phyloP scores from a whole-genome alignment of 1,140 invertebrate genomes.

The Drosophila aff. region DNA sequence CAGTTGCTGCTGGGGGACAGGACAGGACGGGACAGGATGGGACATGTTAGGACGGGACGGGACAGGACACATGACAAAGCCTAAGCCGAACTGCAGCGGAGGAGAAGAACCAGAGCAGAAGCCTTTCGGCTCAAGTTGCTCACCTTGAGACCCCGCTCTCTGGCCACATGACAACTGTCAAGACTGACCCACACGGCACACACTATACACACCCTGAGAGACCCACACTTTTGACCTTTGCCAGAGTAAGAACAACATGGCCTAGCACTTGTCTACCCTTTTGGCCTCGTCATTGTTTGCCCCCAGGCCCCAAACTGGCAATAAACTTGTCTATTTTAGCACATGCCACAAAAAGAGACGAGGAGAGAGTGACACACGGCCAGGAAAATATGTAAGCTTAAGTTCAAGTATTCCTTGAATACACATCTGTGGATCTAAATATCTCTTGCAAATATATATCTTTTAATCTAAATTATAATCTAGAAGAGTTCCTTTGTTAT shows the following conservation, averaged over 20 bases:
- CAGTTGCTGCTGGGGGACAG: conserved; percentile 17
- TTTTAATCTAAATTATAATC: not conserved
- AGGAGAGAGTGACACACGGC: not conserved
- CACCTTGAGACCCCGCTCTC: conserved; percentile 58
- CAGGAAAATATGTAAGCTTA: not conserved
- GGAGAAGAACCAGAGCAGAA: conserved; percentile 3
- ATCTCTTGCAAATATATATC: not conserved
- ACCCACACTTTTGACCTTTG: conserved; percentile 74
- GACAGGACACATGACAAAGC: conserved; percentile 21
- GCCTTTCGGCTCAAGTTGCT: conserved; percentile 60
- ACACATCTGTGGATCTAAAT: not conserved
- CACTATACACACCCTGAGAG: conserved; percentile 23
- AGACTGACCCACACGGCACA: conserved; percentile 44
- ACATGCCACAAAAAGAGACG: conserved; percentile 49
- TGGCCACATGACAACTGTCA: conserved; percentile 66
- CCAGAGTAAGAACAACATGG: conserved; percentile 50
- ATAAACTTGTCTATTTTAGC: conserved; percentile 82
- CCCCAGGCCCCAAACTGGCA: conserved; percentile 77
- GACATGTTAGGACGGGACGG: not conserved
- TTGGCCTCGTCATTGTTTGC: conserved; percentile 80
- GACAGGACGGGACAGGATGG: not conserved
- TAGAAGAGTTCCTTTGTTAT: not conserved
- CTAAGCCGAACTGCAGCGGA: conserved; percentile 4
- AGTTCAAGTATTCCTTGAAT: no score
- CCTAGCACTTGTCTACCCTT: conserved; percentile 73